These are phyloP conservation scores for Flexamia atlantica DNA, from an alignment of 2,888 invertebrate species.

Conservation along the genomic window DNA sequence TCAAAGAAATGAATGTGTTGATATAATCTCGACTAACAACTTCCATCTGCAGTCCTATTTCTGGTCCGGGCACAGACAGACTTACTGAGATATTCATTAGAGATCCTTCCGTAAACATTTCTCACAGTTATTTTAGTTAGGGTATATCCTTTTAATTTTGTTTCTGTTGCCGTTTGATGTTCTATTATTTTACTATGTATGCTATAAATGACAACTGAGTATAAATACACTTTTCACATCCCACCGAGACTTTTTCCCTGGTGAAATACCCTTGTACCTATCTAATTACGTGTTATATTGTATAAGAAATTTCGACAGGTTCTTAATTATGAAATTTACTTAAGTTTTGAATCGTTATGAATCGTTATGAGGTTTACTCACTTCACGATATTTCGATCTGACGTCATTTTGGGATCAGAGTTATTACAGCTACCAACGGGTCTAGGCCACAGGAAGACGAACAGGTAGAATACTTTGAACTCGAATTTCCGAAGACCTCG, in stretches of 20 bases:
- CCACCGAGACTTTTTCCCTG: too few relatives aligned
- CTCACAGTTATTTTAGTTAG: background rate
- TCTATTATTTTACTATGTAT: too few relatives aligned
- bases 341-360: too few relatives aligned
- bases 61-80: conserved; percentile 23
- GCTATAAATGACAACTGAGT: too few relatives aligned
- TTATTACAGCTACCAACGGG: background rate
- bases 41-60: conserved; percentile 38
- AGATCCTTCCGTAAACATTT: background rate
- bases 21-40: conserved; percentile 29
- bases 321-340: too few relatives aligned
- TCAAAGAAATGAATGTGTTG: conserved; percentile 48
- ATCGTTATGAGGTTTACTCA: too few relatives aligned
- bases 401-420: conserved; percentile 14
- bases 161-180: background rate
- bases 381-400: background rate
- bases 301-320: too few relatives aligned
- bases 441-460: background rate
- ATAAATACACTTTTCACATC: too few relatives aligned
- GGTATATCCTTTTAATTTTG: background rate
- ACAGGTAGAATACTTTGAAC: conserved; percentile 19
- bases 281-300: too few relatives aligned
- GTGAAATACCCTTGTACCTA: too few relatives aligned
- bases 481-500: conserved; percentile 17
- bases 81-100: too few relatives aligned